Evolutionary conservation across 2,797 vertebrate genomes (phyloP).

Genomic region (Paedocypris micromegethes): DNA sequence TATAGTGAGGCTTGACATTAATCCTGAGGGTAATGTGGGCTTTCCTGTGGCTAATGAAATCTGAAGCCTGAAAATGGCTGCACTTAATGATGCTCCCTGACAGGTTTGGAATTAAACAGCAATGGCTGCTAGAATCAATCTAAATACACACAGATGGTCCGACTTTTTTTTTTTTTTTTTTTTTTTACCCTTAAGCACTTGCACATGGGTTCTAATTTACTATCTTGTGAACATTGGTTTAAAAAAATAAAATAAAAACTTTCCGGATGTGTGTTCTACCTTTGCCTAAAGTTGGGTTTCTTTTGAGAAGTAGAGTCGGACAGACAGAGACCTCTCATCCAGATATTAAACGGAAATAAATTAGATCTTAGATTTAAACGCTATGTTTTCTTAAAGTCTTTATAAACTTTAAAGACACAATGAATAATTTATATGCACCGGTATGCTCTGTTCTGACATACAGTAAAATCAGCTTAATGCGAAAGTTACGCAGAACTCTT

Average conservation of each 20-base stretch:
- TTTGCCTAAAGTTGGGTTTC: neutral
- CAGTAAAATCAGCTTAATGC: no score
- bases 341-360: no score
- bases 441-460: no score
- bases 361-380: no score
- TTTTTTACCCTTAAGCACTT: constrained; percentile 59
- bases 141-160: constrained; percentile 78
- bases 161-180: constrained; percentile 55
- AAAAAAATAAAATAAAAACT: constrained; percentile 15
- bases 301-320: neutral
- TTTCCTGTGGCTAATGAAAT: constrained; percentile 77
- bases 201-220: constrained; percentile 55
- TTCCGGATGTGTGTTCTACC: constrained; percentile 4
- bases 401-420: no score
- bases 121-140: constrained; percentile 63
- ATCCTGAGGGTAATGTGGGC: constrained; percentile 73
- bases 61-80: constrained; percentile 71
- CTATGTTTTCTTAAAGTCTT: no score
- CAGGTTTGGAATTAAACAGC: constrained; percentile 74
- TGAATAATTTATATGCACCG: no score
- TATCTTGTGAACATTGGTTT: constrained; percentile 42
- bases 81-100: constrained; percentile 70
- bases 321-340: no score
- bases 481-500: no score
- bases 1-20: constrained; percentile 65